Conservation (phyloP, 2,113 vertebrate species). For the Albula glossodonta region DNA sequence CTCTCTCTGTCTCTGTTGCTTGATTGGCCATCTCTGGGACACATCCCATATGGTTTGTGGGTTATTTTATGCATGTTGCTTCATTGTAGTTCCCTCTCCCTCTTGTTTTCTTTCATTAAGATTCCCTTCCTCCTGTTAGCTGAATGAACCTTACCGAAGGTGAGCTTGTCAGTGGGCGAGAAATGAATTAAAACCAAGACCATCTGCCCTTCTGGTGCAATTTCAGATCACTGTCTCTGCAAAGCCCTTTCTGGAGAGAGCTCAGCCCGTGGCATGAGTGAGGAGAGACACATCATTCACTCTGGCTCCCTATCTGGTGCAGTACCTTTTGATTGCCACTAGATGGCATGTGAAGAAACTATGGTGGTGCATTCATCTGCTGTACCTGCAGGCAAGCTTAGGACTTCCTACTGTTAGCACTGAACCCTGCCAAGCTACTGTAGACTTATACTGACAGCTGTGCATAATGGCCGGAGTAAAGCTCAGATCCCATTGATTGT, state of each 20-base stretch:
- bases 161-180: background rate
- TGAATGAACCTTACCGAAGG: background rate
- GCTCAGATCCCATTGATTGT: background rate
- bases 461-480: background rate
- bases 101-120: background rate
- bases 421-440: background rate
- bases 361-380: background rate
- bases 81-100: background rate
- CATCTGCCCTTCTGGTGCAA: background rate
- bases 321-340: background rate
- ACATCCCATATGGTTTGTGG: background rate
- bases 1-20: background rate
- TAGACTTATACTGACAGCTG: background rate
- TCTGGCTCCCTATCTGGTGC: background rate
- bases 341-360: background rate
- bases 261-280: background rate
- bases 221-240: background rate
- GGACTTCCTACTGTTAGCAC: too few species aligned
- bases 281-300: background rate
- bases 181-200: background rate
- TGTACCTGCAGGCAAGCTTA: background rate
- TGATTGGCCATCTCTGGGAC: background rate
- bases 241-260: too few species aligned
- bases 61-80: background rate
- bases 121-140: background rate